Conservation (phyloP, 2,113 vertebrate genomes). For the Balaeniceps rex region DNA sequence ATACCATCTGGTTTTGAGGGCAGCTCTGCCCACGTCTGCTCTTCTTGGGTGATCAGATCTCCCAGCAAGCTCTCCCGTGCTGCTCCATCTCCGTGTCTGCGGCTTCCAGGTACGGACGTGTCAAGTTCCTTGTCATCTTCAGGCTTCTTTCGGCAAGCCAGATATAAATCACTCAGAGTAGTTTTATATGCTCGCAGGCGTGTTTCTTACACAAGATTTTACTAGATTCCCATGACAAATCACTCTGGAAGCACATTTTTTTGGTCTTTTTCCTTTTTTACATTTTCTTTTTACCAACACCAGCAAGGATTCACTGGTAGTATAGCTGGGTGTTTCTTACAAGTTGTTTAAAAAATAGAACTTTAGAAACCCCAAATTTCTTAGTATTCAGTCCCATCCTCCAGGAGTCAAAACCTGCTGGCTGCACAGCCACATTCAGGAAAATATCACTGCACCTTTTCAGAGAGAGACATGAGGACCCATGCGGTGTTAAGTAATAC, state of each 20-base stretch:
- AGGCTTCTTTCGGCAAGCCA: not conserved
- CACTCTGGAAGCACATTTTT: not conserved
- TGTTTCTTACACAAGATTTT: not conserved
- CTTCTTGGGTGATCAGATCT: not conserved
- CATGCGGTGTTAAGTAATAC: not conserved
- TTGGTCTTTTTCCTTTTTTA: not conserved
- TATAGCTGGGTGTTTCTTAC: not conserved
- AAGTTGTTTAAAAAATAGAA: not conserved
- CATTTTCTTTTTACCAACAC: not conserved
- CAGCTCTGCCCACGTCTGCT: not conserved
- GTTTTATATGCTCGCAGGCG: not conserved
- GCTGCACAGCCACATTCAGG: not conserved
- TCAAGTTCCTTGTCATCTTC: not conserved
- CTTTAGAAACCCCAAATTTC: accelerated
- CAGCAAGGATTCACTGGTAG: not conserved
- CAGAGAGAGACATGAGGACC: not conserved
- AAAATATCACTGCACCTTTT: not conserved
- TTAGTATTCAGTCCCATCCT: not conserved
- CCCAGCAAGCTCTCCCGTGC: not conserved
- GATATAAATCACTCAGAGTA: not conserved
- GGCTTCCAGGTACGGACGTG: not conserved
- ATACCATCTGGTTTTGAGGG: not conserved
- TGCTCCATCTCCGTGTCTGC: not conserved
- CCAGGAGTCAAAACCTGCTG: not conserved
- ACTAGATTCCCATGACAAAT: not conserved